These are phyloP conservation scores for Platysteira castanea DNA, from an alignment of 2,113 vertebrate species.

Conservation along the genomic window DNA sequence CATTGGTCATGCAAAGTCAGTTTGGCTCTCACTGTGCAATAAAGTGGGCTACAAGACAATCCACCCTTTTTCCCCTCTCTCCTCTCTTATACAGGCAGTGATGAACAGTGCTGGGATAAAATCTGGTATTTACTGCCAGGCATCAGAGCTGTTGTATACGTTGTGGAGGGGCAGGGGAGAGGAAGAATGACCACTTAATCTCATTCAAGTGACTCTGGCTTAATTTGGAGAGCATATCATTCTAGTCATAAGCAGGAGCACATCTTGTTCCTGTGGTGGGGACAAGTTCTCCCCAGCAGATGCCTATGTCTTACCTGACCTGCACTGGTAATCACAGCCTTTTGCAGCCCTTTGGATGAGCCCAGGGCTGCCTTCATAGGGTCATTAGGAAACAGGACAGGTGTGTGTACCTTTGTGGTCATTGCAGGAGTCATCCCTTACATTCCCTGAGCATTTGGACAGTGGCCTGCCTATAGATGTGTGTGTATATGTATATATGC, in stretches of 20 bases:
- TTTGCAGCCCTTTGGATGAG: background rate
- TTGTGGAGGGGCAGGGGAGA: background rate
- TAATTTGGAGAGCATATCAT: background rate
- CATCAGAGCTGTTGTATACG: background rate
- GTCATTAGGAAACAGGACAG: background rate
- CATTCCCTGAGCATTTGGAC: background rate
- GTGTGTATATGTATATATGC: background rate
- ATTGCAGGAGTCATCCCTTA: background rate
- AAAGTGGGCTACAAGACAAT: background rate
- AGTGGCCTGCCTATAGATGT: background rate
- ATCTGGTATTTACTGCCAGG: background rate
- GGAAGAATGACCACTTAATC: background rate
- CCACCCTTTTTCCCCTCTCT: background rate
- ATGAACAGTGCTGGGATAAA: background rate
- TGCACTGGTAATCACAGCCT: background rate
- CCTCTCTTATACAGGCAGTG: background rate
- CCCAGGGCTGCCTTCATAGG: background rate
- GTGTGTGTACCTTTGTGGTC: background rate
- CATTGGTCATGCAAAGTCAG: background rate
- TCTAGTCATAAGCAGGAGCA: background rate
- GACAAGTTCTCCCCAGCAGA: background rate
- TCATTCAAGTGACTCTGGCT: background rate
- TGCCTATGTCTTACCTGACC: background rate
- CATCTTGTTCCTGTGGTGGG: background rate
- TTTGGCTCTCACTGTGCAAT: background rate